Percentiles rank a stretch among this genome's conserved stretches.
These are phyloP conservation scores for Odontomachus brunneus DNA, from an alignment of 1,140 invertebrate species.

Conservation along the genomic window DNA sequence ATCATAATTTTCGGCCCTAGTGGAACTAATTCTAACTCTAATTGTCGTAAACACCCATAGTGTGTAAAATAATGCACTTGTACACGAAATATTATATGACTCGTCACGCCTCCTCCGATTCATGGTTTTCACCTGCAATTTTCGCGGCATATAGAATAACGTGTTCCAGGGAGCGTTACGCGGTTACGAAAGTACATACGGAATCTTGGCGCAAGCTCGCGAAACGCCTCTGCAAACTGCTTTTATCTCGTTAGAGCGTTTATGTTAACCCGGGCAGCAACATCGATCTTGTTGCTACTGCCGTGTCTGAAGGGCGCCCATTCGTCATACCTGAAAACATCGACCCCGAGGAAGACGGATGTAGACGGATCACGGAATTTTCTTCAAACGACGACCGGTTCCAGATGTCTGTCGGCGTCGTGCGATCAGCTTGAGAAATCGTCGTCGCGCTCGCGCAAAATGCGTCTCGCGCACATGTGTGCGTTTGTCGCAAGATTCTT, in stretches of 20 bases:
- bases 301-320: conserved; percentile 33
- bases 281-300: conserved; percentile 56
- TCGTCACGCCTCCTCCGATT: background rate
- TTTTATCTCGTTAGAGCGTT: conserved; percentile 42
- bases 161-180: background rate
- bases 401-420: background rate
- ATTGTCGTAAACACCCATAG: too few relatives aligned
- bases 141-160: background rate
- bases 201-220: background rate
- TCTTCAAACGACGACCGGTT: background rate
- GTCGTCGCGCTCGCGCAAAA: too few relatives aligned
- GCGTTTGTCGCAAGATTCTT: too few relatives aligned
- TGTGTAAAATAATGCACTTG: too few relatives aligned
- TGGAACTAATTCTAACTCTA: too few relatives aligned
- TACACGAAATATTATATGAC: too few relatives aligned
- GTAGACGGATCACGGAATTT: conserved; percentile 40
- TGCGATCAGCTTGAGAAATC: background rate
- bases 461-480: too few relatives aligned
- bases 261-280: conserved; percentile 28
- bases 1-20: too few relatives aligned
- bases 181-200: too few relatives aligned
- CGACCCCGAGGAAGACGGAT: conserved; percentile 36
- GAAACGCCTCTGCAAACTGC: background rate
- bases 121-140: background rate
- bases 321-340: conserved; percentile 57